Evolutionary conservation across 1,140 invertebrate species (phyloP).

Genomic region (Halyomorpha halys): DNA sequence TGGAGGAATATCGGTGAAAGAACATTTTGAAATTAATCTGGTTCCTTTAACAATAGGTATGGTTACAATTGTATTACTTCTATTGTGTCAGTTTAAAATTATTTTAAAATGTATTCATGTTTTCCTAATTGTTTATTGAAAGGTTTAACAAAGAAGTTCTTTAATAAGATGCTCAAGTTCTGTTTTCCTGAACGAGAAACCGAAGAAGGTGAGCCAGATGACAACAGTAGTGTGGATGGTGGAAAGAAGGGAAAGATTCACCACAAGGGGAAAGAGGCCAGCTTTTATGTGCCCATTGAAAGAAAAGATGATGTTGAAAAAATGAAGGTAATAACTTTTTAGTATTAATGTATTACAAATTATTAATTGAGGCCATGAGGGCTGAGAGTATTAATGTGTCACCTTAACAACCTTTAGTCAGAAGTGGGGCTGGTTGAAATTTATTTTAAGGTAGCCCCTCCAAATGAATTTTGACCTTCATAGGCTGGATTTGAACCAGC

Average conservation of each 20-base stretch:
- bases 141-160: slow-evolving; percentile 93
- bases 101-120: too few relatives aligned
- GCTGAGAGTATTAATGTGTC: too few relatives aligned
- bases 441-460: too few relatives aligned
- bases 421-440: too few relatives aligned
- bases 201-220: slow-evolving; percentile 59
- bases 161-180: slow-evolving; percentile 93
- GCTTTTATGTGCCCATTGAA: slow-evolving; percentile 77
- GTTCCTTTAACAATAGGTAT: slow-evolving; percentile 82
- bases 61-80: slow-evolving; percentile 3
- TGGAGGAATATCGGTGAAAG: slow-evolving; percentile 95
- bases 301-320: slow-evolving; percentile 91
- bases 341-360: too few relatives aligned
- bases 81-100: too few relatives aligned
- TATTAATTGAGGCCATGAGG: too few relatives aligned
- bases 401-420: too few relatives aligned
- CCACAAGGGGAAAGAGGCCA: slow-evolving; percentile 60
- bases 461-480: too few relatives aligned
- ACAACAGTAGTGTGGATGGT: slow-evolving; percentile 44
- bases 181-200: slow-evolving; percentile 96
- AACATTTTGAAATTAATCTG: slow-evolving; percentile 95
- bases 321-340: slow-evolving; percentile 67
- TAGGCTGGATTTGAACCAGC: too few relatives aligned
- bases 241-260: slow-evolving; percentile 33
- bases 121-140: slow-evolving; percentile 30